Evolutionary conservation across 2,888 invertebrate genomes (phyloP).

Genomic region (Sphaerophoria taeniata): DNA sequence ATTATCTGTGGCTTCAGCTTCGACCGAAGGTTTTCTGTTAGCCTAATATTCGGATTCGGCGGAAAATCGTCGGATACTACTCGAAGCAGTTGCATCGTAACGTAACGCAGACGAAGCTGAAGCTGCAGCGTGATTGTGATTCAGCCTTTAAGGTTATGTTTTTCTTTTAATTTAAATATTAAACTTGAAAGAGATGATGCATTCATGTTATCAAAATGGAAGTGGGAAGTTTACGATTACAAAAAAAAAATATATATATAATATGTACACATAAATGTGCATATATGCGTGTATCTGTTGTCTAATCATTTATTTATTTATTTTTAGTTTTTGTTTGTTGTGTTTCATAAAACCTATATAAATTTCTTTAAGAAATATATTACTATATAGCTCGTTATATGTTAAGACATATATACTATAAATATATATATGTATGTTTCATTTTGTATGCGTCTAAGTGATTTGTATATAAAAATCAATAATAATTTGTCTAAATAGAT

Average conservation of each 20-base stretch:
- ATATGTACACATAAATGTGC: slow-evolving; percentile 67
- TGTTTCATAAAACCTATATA: slow-evolving; percentile 73
- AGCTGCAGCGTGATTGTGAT: no score
- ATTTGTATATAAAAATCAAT: slow-evolving; percentile 63
- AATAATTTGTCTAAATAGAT: slow-evolving; percentile 73
- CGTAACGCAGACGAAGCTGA: no score
- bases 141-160: no score
- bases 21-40: no score
- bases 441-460: slow-evolving; percentile 68
- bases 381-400: slow-evolving; percentile 72
- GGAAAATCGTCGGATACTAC: no score
- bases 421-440: slow-evolving; percentile 71
- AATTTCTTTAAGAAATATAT: slow-evolving; percentile 75
- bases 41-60: no score
- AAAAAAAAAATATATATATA: slow-evolving; percentile 67
- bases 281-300: slow-evolving; percentile 66
- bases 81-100: no score
- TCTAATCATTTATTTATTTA: slow-evolving; percentile 49
- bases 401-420: slow-evolving; percentile 71
- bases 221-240: slow-evolving; percentile 70
- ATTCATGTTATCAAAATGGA: slow-evolving; percentile 65
- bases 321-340: no score
- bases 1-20: no score
- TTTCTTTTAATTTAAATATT: slow-evolving; percentile 66
- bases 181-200: slow-evolving; percentile 65